Base-by-base conservation (phyloP, 2,113 vertebrate species). In the Pollimyrus isidori region DNA sequence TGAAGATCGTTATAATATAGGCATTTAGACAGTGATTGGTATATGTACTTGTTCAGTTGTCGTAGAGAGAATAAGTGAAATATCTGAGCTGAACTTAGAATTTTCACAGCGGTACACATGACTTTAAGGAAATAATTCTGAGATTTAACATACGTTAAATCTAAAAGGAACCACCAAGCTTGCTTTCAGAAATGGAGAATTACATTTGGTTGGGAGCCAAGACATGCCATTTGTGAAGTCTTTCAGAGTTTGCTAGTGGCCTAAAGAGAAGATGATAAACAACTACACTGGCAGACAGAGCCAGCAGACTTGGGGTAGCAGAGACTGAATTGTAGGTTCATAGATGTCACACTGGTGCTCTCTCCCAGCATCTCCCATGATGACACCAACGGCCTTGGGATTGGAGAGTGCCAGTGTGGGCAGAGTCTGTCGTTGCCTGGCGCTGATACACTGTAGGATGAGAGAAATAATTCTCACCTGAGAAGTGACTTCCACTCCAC, bases 381-480 rank as follows among this genome's bases (percentile, higher is more conserved):
- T 30, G 11, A 45, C 84, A 50, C 84, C 46, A 48, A 30, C 6
- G 3, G 50, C 23, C n/a, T 35, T 50, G 23, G 69, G 19, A 23
- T 73, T 45, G 65, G 6, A 35, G 46, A 30, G n/a, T 76, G 13
- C n/a, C 65, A 39, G 17, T n/a, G 46, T 30, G 45, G 62, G n/a
- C 46, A 35, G 42, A 26, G 45, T 84, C 21, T 19, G 85, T n/a
- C 7, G 26, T 50, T 50, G 87, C 65, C 87, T 76, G 46, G 65
- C 2, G 11, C 46, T 76, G 58, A 48, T 39, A 42, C 13, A 50
- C 87, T 26, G n/a, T 19, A 65, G 10, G 42, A 69, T 30, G 45
- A 62, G 35, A 88, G 13, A 50, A 10, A 76, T 46, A 88, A 73
- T 52, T 89, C 88, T 35, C 49, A 89, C 73, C 73, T 49, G 49